Evolutionary conservation across 2,888 invertebrate species (phyloP).

Genomic region (Zaprionus obscuricornis): DNA sequence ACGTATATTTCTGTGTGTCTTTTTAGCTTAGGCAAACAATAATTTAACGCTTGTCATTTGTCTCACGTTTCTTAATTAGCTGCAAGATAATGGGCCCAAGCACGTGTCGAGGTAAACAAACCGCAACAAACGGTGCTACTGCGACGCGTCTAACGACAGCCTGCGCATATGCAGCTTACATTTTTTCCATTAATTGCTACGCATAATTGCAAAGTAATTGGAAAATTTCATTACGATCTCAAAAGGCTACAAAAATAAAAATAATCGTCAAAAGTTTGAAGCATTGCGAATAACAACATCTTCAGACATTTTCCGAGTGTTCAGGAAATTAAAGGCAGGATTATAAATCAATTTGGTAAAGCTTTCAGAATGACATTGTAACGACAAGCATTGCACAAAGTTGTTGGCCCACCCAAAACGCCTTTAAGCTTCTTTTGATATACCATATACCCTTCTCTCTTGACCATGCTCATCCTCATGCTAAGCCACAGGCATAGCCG

Average conservation of each 20-base stretch:
- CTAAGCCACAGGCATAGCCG: neutral
- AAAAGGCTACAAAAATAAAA: slow-evolving; percentile 18
- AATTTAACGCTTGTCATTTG: slow-evolving; percentile 73
- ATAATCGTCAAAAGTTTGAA: slow-evolving; percentile 30
- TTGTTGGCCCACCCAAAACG: slow-evolving; percentile 31
- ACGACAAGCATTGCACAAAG: slow-evolving; percentile 56
- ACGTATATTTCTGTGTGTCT: neutral
- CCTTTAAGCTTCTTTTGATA: slow-evolving; percentile 71
- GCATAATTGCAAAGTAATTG: slow-evolving; percentile 77
- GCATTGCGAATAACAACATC: slow-evolving; percentile 14
- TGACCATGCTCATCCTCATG: neutral
- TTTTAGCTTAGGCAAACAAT: slow-evolving; percentile 47
- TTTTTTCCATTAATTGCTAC: slow-evolving; percentile 49
- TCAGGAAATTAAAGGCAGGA: slow-evolving; percentile 59
- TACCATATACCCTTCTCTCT: slow-evolving; percentile 3
- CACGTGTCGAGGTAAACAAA: slow-evolving; percentile 63
- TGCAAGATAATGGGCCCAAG: slow-evolving; percentile 60
- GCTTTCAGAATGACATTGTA: slow-evolving; percentile 51
- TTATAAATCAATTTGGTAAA: slow-evolving; percentile 77
- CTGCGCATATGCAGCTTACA: slow-evolving; percentile 39
- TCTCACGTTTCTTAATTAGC: slow-evolving; percentile 80
- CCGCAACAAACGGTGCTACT: slow-evolving; percentile 4
- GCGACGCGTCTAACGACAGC: slow-evolving; percentile 29
- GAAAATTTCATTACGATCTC: slow-evolving; percentile 64
- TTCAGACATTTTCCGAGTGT: slow-evolving; percentile 2